phyloP scores from a whole-genome alignment of 2,113 vertebrate genomes.

The Turdus rufiventris region DNA sequence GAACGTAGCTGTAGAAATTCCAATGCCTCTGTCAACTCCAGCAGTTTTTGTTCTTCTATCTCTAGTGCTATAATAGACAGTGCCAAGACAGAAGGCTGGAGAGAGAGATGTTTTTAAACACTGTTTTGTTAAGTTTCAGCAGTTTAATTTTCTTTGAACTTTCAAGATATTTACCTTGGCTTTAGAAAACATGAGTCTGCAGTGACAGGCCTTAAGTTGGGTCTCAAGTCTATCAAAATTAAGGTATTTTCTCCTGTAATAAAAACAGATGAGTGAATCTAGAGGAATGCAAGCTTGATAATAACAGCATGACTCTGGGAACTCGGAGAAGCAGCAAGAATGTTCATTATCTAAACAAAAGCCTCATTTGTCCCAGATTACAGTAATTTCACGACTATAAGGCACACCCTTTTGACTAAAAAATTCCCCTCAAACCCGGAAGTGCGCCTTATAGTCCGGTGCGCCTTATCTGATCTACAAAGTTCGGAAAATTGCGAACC shows the following conservation, averaged over 20 bases:
- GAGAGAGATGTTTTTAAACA: not conserved
- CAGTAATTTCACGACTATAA: too few relatives aligned
- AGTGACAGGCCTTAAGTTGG: constrained; percentile 93
- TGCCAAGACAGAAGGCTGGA: constrained; percentile 89
- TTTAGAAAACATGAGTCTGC: constrained; percentile 90
- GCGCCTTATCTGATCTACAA: too few relatives aligned
- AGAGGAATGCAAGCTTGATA: not conserved
- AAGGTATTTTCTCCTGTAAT: constrained; percentile 77
- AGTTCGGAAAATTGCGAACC: too few relatives aligned
- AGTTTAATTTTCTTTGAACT: not conserved
- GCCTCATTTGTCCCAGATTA: not conserved
- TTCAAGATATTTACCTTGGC: constrained; percentile 81
- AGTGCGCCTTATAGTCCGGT: too few relatives aligned
- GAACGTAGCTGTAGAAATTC: constrained; percentile 81
- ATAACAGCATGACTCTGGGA: not conserved
- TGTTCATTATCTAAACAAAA: not conserved
- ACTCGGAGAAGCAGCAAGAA: not conserved
- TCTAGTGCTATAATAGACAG: constrained; percentile 84
- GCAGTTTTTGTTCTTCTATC: constrained; percentile 77
- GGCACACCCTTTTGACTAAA: too few relatives aligned
- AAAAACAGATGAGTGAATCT: not conserved
- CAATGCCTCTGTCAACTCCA: constrained; percentile 76
- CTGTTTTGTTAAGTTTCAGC: not conserved
- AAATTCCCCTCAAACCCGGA: too few relatives aligned
- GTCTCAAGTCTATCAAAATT: constrained; percentile 90